phyloP scores from a whole-genome alignment of 2,113 vertebrate genomes.

The Saguinus imperator region DNA sequence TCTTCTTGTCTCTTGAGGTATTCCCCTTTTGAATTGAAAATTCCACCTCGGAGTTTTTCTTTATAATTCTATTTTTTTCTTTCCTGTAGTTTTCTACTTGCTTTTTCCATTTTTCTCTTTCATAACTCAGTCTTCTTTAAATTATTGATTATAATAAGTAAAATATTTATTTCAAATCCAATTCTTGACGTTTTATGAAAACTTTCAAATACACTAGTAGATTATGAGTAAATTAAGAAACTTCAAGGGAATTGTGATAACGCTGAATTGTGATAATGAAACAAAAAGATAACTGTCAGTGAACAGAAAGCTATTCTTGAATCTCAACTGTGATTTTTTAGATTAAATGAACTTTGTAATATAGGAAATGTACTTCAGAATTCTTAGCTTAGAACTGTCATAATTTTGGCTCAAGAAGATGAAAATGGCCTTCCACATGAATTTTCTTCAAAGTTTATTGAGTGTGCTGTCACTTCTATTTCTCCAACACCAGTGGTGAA shows the following conservation, averaged over 20 bases:
- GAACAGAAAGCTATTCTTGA: not conserved
- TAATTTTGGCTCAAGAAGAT: not conserved
- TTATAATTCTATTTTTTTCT: not conserved
- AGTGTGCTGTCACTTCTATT: not conserved
- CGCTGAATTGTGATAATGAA: not conserved
- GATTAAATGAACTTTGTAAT: not conserved
- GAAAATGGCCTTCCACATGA: not conserved
- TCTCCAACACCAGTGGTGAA: not conserved
- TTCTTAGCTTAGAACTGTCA: not conserved
- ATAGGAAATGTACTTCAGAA: not conserved
- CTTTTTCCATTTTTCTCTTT: not conserved
- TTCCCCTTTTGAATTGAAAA: not conserved
- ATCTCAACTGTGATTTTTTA: not conserved
- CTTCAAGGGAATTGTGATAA: not conserved
- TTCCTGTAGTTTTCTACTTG: not conserved
- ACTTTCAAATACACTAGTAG: not conserved
- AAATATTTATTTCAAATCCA: not conserved
- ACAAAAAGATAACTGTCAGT: not conserved
- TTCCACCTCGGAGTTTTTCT: not conserved
- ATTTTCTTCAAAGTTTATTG: not conserved
- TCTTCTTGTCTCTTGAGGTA: not conserved
- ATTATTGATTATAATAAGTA: not conserved
- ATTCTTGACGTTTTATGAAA: not conserved
- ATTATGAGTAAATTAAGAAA: not conserved
- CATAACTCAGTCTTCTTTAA: not conserved